These are phyloP conservation scores for Hyles euphorbiae DNA, from an alignment of 1,140 invertebrate species.

Conservation along the genomic window DNA sequence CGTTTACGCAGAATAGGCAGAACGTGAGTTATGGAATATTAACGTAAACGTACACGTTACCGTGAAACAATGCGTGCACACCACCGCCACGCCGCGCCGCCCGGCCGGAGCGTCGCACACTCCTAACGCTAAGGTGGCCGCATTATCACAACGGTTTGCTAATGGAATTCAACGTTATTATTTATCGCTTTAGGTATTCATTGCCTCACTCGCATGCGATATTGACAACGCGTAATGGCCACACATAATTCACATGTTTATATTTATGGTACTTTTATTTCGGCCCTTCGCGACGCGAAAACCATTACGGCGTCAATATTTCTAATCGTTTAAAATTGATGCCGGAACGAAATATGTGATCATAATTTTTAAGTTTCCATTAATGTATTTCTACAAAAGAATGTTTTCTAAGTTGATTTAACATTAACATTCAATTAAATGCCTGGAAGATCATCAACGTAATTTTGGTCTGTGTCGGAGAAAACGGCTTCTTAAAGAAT, in stretches of 20 bases:
- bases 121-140: slow-evolving; percentile 38
- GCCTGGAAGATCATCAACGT: no score
- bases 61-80: slow-evolving; percentile 36
- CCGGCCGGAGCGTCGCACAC: not conserved
- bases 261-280: slow-evolving; percentile 30
- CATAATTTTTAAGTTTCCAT: no score
- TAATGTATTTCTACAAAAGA: no score
- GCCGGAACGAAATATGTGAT: no score
- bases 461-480: no score
- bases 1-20: slow-evolving; percentile 40
- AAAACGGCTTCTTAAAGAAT: no score
- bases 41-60: slow-evolving; percentile 42
- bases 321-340: slow-evolving; percentile 1
- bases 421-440: no score
- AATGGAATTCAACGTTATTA: slow-evolving; percentile 49
- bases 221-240: slow-evolving; percentile 25
- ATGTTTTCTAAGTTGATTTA: no score
- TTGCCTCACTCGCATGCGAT: slow-evolving; percentile 15
- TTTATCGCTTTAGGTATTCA: slow-evolving; percentile 40
- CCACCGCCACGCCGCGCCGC: slow-evolving; percentile 2
- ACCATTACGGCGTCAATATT: not conserved
- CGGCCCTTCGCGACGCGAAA: not conserved
- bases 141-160: slow-evolving; percentile 47
- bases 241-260: slow-evolving; percentile 31
- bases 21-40: slow-evolving; percentile 52